Percentiles rank a stretch among this genome's conserved stretches.
Evolutionary conservation across 2,113 vertebrate genomes (phyloP).

Genomic region (Arenaria interpres): DNA sequence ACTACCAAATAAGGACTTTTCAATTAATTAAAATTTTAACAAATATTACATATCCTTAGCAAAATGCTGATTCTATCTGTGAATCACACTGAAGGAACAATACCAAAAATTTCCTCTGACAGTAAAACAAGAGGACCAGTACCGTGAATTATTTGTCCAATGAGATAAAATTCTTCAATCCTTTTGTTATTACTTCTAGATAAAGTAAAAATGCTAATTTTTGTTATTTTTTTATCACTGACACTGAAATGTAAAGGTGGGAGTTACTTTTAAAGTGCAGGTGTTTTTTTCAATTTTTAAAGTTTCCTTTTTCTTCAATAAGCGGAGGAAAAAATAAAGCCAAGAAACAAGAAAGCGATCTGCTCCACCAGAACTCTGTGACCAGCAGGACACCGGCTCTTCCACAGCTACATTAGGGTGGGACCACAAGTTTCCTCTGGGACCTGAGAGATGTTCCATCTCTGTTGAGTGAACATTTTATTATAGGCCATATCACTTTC

Average conservation of each 20-base stretch:
- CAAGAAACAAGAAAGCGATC: background rate
- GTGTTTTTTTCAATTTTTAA: background rate
- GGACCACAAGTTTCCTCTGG: background rate
- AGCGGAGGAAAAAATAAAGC: fast-evolving
- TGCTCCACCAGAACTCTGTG: background rate
- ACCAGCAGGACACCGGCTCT: background rate
- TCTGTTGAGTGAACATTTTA: background rate
- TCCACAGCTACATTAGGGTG: background rate
- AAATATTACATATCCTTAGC: background rate
- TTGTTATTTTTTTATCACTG: background rate
- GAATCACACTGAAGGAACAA: background rate
- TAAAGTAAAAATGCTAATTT: background rate
- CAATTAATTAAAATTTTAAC: background rate
- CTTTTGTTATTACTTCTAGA: background rate
- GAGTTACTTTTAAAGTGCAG: background rate
- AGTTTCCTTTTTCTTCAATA: background rate
- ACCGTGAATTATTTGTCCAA: background rate
- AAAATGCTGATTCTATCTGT: background rate
- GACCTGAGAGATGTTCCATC: background rate
- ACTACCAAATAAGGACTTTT: background rate
- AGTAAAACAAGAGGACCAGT: background rate
- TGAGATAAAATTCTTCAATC: background rate
- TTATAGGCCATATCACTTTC: background rate
- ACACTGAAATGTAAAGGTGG: background rate
- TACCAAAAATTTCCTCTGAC: background rate